Evolutionary conservation across 92 coral and sea anemone genomes (phyloP), one percentile per base, ranked within the genome.

Genomic region (Phymanthus crucifer): DNA sequence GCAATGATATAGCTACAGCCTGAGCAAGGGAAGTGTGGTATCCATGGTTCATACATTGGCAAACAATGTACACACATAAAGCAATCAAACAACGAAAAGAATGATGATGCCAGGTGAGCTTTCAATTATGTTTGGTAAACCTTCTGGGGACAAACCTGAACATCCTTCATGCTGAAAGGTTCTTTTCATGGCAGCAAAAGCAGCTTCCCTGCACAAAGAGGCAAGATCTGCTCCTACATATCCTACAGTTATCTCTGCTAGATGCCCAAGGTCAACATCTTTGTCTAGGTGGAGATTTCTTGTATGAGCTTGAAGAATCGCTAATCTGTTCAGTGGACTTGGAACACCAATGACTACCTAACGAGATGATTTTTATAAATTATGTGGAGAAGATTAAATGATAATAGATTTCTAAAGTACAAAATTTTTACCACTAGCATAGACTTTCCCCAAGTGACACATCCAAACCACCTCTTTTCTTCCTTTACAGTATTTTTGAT

Each of bases 271-370:
- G 82, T 96, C 86, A 31, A 93, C 93, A 61, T 91, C 99, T 46
- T 69, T 11, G 27, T 91, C 71, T 38, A 96, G 75, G 27, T 82
- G 87, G 32, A 90, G 71, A 57, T 84, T 73, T 29, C 67, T 74
- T 33, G 93, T 86, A 56, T 93, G 92, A n/a, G 88, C 92, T 73
- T 84, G 75, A 26, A 96, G 85, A 31, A 96, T 89, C n/a, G 89
- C 97, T 32, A 93, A 86, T 45, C 99, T 83, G 66, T 93, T 88
- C 23, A 81, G 43, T 24, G 90, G 88, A 85, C 80, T 67, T 32
- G 99, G 99, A 36, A 93, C 91, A 71, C 99, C 99, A 82, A 96
- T 96, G 2, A 93, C 93, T 40, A 96, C 91, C 99, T 96, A 68
- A 23, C 78, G 72, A 69, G 2, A 71, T 16, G 40, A 19, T 24